Base-by-base conservation (phyloP, 2,113 vertebrate genomes). In the Syngnathus floridae region DNA sequence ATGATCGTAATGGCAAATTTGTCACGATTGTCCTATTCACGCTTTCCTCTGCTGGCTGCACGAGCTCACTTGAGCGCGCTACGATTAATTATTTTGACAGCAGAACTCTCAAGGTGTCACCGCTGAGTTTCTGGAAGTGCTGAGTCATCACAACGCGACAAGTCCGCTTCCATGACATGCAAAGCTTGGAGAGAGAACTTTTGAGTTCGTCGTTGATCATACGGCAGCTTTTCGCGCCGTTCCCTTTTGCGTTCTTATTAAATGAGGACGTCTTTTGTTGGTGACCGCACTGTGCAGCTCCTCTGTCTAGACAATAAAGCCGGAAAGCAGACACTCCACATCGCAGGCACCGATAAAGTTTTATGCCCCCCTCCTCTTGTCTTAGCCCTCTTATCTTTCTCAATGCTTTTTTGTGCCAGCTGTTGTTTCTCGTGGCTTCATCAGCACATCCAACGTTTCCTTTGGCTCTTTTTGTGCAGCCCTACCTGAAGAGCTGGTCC, bases 401-500 rank as follows among this genome's bases (percentile, higher is more conserved):
- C 37, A 26, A 22, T 68, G 62, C 69, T 72, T 73, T 69, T 74
- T 70, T 63, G 17, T 72, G 21, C n/a, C 26, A 14, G 13, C 67
- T 72, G 60, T 60, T 69, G 46, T 62, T 56, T 67, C 55, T 78
- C 60, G 59, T 67, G 45, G 49, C 79, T 81, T 65, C 67, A 49
- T 46, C 65, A 63, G 54, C 61, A 46, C 60, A 45, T 43, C 48
- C 64, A 69, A 63, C 41, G 64, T 31, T 66, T 38, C 35, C 36
- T 62, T 35, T 70, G 63, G 19, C 36, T 26, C 56, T 22, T 72
- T 45, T 67, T 35, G 8, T 66, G 37, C 69, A 93, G 91, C 93
- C 93, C 3, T 96, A 96, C 82, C 87, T 96, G 74, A 95, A 92
- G 87, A 89, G 84, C 70, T 96, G 95, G 95, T 93, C 94, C 41